Evolutionary conservation across 2,113 vertebrate genomes (phyloP), one percentile per base, ranked within the genome.

Genomic region (Pheucticus melanocephalus): DNA sequence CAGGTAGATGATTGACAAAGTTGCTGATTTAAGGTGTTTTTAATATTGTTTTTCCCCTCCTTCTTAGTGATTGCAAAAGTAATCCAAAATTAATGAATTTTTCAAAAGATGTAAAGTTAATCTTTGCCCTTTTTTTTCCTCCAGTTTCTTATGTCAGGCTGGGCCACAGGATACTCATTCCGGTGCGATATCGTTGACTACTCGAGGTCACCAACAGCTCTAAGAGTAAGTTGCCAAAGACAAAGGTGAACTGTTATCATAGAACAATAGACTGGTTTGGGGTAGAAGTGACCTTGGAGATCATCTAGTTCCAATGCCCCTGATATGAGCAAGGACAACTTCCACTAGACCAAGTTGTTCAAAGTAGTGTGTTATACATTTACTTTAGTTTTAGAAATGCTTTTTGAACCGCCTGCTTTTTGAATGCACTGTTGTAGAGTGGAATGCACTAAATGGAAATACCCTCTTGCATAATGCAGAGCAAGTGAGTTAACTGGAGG

Each of bases 91-190:
- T 60, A 93, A 94, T 88, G 6, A 89, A 42, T 44, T 84, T 93
- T 93, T 93, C 48, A 37, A 51, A 86, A 84, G 21, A 57, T 11
- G 9, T 45, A 20, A 87, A 93, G n/a, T 61, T 94, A 93, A 51
- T 77, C 23, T 71, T 77, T 92, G 28, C 51, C 77, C 37, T 86
- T 86, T 70, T 70, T 63, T 71, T 76, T 72, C 37, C 95, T 61
- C 82, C 30, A 99, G 99, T 99, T 99, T 98, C 98, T 99, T 85
- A 99, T 99, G 99, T 99, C 99, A 3, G 99, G 99, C 83, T 99
- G 99, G 99, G 99, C 99, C 63, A 99, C 99, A 3, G 99, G 99
- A 22, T 99, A 99, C 95, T 98, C 99, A 3, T 99, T 99, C 93
- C 97, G 48, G 21, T 99, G 99, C n/a, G 99, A 99, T 88, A 84